Evolutionary conservation across 2,113 vertebrate genomes (phyloP), one percentile per base, ranked within the genome.

Genomic region (Struthio camelus): DNA sequence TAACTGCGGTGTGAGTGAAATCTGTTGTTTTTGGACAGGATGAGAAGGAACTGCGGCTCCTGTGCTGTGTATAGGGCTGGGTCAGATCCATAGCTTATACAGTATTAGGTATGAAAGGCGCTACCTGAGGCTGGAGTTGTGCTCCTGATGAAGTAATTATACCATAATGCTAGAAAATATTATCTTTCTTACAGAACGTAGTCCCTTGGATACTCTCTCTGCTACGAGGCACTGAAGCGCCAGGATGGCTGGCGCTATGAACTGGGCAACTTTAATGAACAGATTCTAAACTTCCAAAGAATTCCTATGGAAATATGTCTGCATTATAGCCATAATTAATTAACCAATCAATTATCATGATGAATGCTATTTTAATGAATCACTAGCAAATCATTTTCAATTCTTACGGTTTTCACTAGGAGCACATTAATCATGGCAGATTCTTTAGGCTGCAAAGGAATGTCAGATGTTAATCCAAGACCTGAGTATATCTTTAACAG

Each of bases 271-370:
- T 87, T 94, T 91, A 97, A 98, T 96, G 96, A 96, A 95, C 90
- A 80, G 92, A 93, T 95, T 91, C 3, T 13, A 92, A 95, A 96
- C 95, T 94, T 94, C 79, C 83, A 84, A 92, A 93, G 93, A 93
- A 98, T 95, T 97, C 90, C 65, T 94, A 56, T 97, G 95, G 93
- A 98, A 98, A 97, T 96, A 90, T 87, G 96, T 96, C 94, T 18
- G 27, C 58, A 73, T 95, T 97, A 96, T 8, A 90, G 62, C 90
- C 96, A 85, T 98, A 98, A 98, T 97, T 98, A 98, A 98, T 98
- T 98, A 98, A 97, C 97, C 93, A 96, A 97, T 98, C 94, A 98
- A 94, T 98, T 98, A 97, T 92, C 65, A 85, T 97, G 97, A 98
- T 98, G 95, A 97, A 98, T 98, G 97, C 80, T 94, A 87, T 97